Evolutionary conservation across 2,888 invertebrate genomes (phyloP), one percentile per base, ranked within the genome.

Genomic region (Rhaphigaster nebulosa): DNA sequence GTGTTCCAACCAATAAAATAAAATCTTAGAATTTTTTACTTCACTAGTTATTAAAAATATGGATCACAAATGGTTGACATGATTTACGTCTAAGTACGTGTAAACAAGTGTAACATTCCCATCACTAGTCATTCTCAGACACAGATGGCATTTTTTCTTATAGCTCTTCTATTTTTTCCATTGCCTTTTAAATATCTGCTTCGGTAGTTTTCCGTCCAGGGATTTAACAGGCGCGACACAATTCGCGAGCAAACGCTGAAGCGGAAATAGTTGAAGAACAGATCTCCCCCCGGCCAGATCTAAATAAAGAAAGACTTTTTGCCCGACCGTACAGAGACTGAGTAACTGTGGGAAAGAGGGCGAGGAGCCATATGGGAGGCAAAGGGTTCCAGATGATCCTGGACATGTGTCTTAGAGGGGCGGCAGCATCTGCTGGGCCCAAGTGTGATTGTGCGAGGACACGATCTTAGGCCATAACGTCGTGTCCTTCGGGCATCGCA

Each of bases 341-440:
- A 80, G 80, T 80, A 80, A 80, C 80, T 65, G 80, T 80, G 80
- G 80, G 80, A 80, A 80, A 41, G 80, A 45, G 80, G 41, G 80
- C 20, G 80, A 80, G 80, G 80, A 45, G 45, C 80, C 80, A 80
- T 80, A 80, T 80, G 80, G 80, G 41, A 41, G 41, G 80, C 26
- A 80, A 80, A 80, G 80, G 80, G 80, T 80, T 80, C 80, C 80
- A 80, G 80, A 80, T 80, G 80, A 80, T 80, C 26, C 15, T 38
- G 80, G 80, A 80, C 80, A 80, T 80, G 80, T 80, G 80, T 80
- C 80, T 26, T 76, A 12, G 41, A 29, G 65, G 41, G 41, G 45
- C 41, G 23, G 41, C 41, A 18, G 80, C 80, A 65, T 65, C 29
- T 65, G 65, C 12, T n/a, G 8, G 8, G 1, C 2, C 60, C 5